Evolutionary conservation across 1,140 invertebrate genomes (phyloP).

Genomic region (Streblospio benedicti): DNA sequence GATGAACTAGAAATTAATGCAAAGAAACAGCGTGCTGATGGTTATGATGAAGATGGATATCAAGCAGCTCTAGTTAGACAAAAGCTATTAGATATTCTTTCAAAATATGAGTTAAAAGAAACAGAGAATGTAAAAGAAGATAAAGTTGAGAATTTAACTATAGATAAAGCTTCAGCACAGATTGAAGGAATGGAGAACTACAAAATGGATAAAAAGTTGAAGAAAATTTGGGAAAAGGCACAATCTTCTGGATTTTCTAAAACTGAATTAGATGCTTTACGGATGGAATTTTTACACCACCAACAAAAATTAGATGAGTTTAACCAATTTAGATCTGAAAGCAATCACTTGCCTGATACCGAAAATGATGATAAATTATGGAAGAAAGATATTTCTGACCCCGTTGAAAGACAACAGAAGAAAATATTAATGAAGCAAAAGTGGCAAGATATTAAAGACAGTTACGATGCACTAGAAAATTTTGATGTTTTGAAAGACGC

Average conservation of each 20-base stretch:
- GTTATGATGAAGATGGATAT: background rate
- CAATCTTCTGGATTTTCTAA: conserved; percentile 37
- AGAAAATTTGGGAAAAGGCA: conserved; percentile 1
- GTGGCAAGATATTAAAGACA: conserved; percentile 67
- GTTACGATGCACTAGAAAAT: conserved; percentile 68
- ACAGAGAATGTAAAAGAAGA: background rate
- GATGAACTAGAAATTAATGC: background rate
- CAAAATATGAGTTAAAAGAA: background rate
- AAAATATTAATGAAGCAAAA: conserved; percentile 54
- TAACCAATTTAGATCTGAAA: conserved; percentile 64
- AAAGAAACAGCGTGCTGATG: background rate
- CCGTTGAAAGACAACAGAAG: conserved; percentile 23
- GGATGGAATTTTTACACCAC: conserved; percentile 83
- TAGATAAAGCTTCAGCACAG: background rate
- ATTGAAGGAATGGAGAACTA: background rate
- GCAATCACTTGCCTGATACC: conserved; percentile 36
- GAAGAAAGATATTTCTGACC: conserved; percentile 26
- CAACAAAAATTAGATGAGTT: conserved; percentile 88
- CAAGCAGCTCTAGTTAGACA: background rate
- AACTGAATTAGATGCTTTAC: conserved; percentile 70
- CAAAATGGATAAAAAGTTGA: background rate
- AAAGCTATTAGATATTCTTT: background rate
- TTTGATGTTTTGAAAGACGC: conserved; percentile 63
- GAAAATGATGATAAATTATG: background rate
- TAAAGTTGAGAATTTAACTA: background rate